phyloP scores from a whole-genome alignment of 23 tunicate species.

The Clavelina lepadiformis region DNA sequence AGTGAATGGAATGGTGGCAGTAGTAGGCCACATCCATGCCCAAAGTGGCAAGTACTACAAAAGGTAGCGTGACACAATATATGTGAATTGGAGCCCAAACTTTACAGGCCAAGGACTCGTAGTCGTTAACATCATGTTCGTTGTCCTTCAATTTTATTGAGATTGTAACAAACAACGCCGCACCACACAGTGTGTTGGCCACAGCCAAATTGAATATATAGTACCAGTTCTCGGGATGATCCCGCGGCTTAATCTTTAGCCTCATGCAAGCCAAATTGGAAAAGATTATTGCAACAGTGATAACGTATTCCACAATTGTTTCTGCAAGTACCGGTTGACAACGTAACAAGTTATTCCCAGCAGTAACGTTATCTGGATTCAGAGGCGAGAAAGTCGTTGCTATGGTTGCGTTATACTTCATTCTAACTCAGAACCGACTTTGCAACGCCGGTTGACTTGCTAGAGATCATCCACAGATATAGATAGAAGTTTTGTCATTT shows the following conservation, averaged over 20 bases:
- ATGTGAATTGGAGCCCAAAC: conserved; percentile 39
- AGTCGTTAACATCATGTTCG: neutral
- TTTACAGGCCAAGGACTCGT: too few relatives aligned
- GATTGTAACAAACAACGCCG: conserved; percentile 36
- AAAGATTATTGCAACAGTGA: too few relatives aligned
- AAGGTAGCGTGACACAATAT: conserved; percentile 54
- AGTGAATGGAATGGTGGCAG: conserved; percentile 69
- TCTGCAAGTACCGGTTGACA: too few relatives aligned
- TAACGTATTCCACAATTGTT: too few relatives aligned
- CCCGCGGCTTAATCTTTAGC: conserved; percentile 3
- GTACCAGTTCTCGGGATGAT: conserved; percentile 54
- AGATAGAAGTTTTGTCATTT: too few relatives aligned
- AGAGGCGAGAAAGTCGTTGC: too few relatives aligned
- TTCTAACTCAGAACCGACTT: too few relatives aligned
- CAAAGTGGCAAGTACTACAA: conserved; percentile 54
- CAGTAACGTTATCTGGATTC: too few relatives aligned
- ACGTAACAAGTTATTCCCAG: too few relatives aligned
- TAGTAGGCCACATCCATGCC: conserved; percentile 71
- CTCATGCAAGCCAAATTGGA: conserved; percentile 46
- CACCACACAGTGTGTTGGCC: conserved; percentile 60
- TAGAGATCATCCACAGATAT: too few relatives aligned
- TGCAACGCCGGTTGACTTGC: too few relatives aligned
- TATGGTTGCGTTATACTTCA: too few relatives aligned
- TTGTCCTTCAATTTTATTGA: neutral
- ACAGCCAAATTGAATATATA: conserved; percentile 59